Evolutionary conservation across 1,140 invertebrate species (phyloP), one percentile per base, ranked within the genome.

Genomic region (Rhopalosiphum padi): DNA sequence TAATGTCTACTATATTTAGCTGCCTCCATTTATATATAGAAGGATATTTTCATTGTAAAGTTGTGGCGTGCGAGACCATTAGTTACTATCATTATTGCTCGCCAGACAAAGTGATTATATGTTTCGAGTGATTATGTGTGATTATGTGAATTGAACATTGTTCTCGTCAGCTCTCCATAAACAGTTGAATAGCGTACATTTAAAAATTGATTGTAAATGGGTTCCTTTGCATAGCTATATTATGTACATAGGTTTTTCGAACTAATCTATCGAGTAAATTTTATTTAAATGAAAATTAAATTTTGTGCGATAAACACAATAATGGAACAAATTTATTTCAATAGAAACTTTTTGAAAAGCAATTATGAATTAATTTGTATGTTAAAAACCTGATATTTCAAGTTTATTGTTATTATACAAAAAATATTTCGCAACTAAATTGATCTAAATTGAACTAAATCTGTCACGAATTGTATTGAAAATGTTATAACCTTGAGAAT

Each of bases 71-170:
- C 25, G 11, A 60, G 15, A 90, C 88, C 88, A 68, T 90, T 90
- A 90, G 37, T 60, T 68, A 68, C 89, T 25, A 90, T 90, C 89
- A 68, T 90, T 90, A 68, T 68, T 90, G 37, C 55, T 60, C 23
- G 15, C 41, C 89, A 68, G 87, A 68, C 89, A 90, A 90, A 90
- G 53, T 90, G 88, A 90, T 90, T 90, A 90, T 88, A 35, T 43
- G 89, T 60, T 88, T 88, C 43, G 18, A 88, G 11, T 46, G 46
- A 46, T 46, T 46, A 46, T 46, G 46, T 46, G 87, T 53, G 87
- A 90, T 90, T 55, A 60, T 37, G 88, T 23, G 88, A 60, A 90
- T 37, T 35, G 35, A 41, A n/a, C 86, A 88, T 89, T 55, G 51
- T 89, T 55, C 48, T 68, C 41, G 37, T 90, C 89, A n/a, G 37